These are phyloP conservation scores for Bombylius discolor DNA, from an alignment of 2,888 invertebrate species.

Conservation along the genomic window DNA sequence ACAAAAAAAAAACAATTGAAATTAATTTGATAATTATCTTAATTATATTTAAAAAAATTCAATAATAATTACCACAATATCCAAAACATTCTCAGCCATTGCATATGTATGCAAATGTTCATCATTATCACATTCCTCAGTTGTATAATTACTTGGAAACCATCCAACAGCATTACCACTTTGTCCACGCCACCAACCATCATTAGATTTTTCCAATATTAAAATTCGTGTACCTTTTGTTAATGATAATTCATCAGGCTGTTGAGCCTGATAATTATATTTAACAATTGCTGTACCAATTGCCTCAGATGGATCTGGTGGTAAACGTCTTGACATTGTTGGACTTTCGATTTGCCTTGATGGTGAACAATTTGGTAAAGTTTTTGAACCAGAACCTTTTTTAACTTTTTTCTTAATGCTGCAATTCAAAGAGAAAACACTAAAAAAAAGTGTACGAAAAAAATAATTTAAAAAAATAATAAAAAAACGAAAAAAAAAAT, in stretches of 20 bases:
- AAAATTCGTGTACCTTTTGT: conserved; percentile 89
- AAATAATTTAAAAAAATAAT: background rate
- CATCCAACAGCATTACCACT: conserved; percentile 50
- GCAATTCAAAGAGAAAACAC: conserved; percentile 18
- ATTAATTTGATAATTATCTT: too few relatives aligned
- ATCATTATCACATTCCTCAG: conserved; percentile 75
- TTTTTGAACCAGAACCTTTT: conserved; percentile 72
- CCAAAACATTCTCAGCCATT: conserved; percentile 89
- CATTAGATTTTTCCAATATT: conserved; percentile 95
- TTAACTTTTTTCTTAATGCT: conserved; percentile 80
- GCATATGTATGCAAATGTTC: conserved; percentile 84
- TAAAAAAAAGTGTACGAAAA: background rate
- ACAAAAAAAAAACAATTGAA: background rate
- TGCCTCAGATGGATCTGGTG: conserved; percentile 75
- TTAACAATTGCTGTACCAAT: conserved; percentile 85
- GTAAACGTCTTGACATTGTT: conserved; percentile 56
- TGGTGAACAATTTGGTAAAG: conserved; percentile 72
- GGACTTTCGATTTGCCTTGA: conserved; percentile 68
- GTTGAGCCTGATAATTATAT: conserved; percentile 90
- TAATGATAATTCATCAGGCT: conserved; percentile 88
- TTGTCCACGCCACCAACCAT: conserved; percentile 99
- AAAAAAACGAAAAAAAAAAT: background rate
- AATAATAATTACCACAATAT: conserved; percentile 59
- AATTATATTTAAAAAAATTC: background rate
- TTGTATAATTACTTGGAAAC: conserved; percentile 99